Evolutionary conservation across 2,888 invertebrate genomes (phyloP), one percentile per base, ranked within the genome.

Genomic region (Thelaira solivaga): DNA sequence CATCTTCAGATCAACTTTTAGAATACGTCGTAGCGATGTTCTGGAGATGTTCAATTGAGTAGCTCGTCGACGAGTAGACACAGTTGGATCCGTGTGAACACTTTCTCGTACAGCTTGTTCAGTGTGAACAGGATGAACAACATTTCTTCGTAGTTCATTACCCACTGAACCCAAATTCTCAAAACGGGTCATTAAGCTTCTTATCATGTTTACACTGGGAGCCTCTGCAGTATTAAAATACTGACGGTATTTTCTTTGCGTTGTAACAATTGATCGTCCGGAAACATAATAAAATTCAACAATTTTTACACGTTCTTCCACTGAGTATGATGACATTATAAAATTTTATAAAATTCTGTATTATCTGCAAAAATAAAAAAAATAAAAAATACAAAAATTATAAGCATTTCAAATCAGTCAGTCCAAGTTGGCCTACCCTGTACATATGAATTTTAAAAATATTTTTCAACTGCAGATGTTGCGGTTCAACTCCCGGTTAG

Each of bases 81-180:
- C 24, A 47, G 47, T 24, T 47, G 47, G 47, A 47, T 47, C 47
- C 31, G 18, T 53, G 29, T 53, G 18, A 31, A 18, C 51, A 29
- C 13, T 53, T 47, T 47, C 47, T 43, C 55, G 36, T 22, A 22
- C 26, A 55, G 4, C 61, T 62, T 49, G 13, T 51, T 39, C 34
- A 62, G 34, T 49, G 24, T 16, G 26, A 36, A 49, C 20, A 39
- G 49, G 59, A 16, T 5, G 57, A 57, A 10, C 22, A 47, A 62
- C n/a, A 62, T 24, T 47, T 62, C 29, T 49, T 49, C n/a, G 49
- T 49, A 7, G 26, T 22, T 39, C 26, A 64, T 51, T 39, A 51
- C 29, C 24, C 18, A 47, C 43, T 43, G 45, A 36, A 51, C 62
- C 47, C 43, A 6, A 5, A 13, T 53, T 36, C 31, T 62, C 62